Conservation (phyloP, 2,797 vertebrate genomes). For the Staurois parvus region DNA sequence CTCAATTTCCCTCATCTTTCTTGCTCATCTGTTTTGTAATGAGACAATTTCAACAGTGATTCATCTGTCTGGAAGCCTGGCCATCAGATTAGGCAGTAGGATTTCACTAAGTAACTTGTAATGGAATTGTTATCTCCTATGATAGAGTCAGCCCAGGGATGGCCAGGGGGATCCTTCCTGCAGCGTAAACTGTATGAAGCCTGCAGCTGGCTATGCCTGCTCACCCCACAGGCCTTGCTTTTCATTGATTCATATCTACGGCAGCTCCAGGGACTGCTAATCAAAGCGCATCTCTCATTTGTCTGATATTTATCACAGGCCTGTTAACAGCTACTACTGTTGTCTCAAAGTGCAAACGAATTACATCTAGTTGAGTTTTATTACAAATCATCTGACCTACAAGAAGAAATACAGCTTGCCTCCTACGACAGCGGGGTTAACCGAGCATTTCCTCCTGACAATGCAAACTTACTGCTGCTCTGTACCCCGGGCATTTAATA, state of each 20-base stretch:
- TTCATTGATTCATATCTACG: slow-evolving; percentile 34
- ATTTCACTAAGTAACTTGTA: not conserved
- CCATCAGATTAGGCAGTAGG: not conserved
- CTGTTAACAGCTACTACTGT: not conserved
- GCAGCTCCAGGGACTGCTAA: slow-evolving; percentile 39
- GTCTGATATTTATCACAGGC: slow-evolving; percentile 22
- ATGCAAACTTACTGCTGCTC: not conserved
- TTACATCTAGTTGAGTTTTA: not conserved
- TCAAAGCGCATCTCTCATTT: slow-evolving; percentile 2
- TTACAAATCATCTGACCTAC: not conserved
- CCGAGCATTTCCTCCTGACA: not conserved
- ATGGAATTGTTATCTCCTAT: not conserved
- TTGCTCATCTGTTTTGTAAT: slow-evolving; percentile 19
- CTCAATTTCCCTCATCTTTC: not conserved
- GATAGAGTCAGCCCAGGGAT: not conserved
- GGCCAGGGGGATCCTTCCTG: slow-evolving; percentile 5
- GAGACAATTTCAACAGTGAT: slow-evolving; percentile 4
- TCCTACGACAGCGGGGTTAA: not conserved
- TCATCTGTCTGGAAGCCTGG: slow-evolving; percentile 3
- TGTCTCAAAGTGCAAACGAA: slow-evolving; percentile 6
- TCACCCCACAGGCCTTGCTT: slow-evolving; percentile 3
- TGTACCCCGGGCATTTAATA: not conserved
- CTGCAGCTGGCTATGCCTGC: slow-evolving; percentile 22
- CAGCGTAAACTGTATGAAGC: not conserved
- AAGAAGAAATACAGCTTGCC: not conserved